Conservation (phyloP, 2,888 invertebrate genomes). For the Baccha elongata region DNA sequence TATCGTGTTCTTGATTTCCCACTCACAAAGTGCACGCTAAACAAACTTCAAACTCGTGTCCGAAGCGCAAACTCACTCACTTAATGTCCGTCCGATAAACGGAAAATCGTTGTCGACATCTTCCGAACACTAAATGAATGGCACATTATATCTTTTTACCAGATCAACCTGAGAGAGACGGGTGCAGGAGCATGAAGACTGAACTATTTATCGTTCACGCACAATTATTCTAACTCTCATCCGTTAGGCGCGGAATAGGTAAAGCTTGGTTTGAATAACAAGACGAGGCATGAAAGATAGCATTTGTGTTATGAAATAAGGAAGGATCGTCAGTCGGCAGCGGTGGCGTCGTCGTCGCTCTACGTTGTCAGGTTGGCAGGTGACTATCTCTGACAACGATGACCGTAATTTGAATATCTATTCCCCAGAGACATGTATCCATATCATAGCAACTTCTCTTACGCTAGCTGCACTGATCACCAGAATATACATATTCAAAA, state of each 20-base stretch:
- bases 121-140: constrained; percentile 3
- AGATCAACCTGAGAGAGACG: constrained; percentile 7
- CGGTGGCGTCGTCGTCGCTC: neutral
- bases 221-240: constrained; percentile 59
- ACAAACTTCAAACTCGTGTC: constrained; percentile 16
- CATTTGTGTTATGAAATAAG: constrained; percentile 67
- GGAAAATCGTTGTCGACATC: constrained; percentile 36
- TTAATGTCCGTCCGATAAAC: constrained; percentile 34
- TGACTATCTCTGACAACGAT: constrained; percentile 46
- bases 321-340: constrained; percentile 9
- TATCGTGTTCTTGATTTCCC: constrained; percentile 13
- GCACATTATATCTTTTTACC: constrained; percentile 17
- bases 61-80: constrained; percentile 13
- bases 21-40: neutral
- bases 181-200: constrained; percentile 21
- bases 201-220: constrained; percentile 58
- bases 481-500: constrained; percentile 6
- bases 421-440: constrained; percentile 17
- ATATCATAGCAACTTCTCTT: constrained; percentile 39
- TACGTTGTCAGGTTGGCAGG: constrained; percentile 45
- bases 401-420: constrained; percentile 60
- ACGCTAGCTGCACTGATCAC: constrained; percentile 14
- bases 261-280: constrained; percentile 10
- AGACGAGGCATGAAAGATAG: constrained; percentile 17
- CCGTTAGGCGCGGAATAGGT: constrained; percentile 30